Percentiles rank a stretch among this genome's conserved stretches.
Evolutionary conservation across 2,888 invertebrate species (phyloP).

Genomic region (Coelogynopora nodosa): DNA sequence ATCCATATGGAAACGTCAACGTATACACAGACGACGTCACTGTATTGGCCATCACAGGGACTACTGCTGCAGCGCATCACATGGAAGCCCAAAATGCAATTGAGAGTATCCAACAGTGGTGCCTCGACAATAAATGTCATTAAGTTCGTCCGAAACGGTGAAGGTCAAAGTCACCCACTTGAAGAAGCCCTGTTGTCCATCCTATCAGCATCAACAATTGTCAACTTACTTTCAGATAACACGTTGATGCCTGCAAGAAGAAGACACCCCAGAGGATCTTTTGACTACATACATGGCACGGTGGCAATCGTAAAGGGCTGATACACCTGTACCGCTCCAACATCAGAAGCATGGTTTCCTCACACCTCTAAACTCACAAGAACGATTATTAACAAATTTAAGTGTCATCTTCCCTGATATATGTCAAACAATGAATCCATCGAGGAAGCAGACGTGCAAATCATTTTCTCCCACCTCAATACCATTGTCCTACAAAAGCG

Average conservation of each 20-base stretch:
- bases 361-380: background rate
- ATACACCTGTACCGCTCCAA: background rate
- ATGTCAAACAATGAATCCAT: background rate
- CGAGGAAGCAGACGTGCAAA: background rate
- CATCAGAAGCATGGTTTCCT: background rate
- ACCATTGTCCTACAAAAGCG: background rate
- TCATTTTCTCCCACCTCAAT: background rate
- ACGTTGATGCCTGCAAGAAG: background rate
- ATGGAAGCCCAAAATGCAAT: background rate
- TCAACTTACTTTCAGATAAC: background rate
- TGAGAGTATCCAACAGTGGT: background rate
- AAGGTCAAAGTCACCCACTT: background rate
- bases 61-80: background rate
- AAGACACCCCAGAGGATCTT: background rate
- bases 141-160: background rate
- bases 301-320: background rate
- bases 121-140: background rate
- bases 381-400: background rate
- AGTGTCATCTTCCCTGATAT: background rate
- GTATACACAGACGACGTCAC: background rate
- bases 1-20: background rate
- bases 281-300: background rate
- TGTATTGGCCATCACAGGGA: background rate
- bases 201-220: background rate
- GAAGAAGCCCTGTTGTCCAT: background rate